phyloP scores from a whole-genome alignment of 2,888 invertebrate species.

The Zele albiditarsus region DNA sequence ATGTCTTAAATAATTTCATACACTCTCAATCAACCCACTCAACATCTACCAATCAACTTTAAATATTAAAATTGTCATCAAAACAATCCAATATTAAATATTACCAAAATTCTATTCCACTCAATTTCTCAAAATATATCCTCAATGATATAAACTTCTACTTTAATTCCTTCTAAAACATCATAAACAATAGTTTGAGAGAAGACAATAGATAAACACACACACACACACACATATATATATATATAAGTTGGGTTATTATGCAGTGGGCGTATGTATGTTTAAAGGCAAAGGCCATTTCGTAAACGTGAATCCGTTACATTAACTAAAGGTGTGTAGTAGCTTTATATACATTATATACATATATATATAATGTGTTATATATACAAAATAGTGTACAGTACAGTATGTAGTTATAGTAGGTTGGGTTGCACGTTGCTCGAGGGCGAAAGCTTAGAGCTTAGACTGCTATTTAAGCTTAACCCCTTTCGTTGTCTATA shows the following conservation, averaged over 20 bases:
- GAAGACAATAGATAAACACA: constrained; percentile 29
- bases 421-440: not conserved
- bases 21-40: no score
- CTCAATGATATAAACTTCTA: not conserved
- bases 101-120: no score
- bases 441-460: not conserved
- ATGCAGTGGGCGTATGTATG: constrained; percentile 14
- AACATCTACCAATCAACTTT: no score
- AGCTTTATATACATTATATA: constrained; percentile 3
- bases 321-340: constrained; percentile 25
- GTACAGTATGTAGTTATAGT: not conserved
- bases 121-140: no score
- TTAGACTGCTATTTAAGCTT: constrained; percentile 27
- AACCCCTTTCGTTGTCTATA: constrained; percentile 16
- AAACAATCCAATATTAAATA: no score
- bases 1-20: no score
- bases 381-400: not conserved
- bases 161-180: not conserved
- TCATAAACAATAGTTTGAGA: not conserved
- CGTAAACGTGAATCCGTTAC: constrained; percentile 39
- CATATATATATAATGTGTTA: not conserved
- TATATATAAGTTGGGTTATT: no score
- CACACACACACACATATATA: not conserved
- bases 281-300: constrained; percentile 39
- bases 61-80: no score